Percentiles rank a stretch among this genome's conserved stretches.
phyloP scores from a whole-genome alignment of 2,888 invertebrate species.

The Cactoblastis cactorum region DNA sequence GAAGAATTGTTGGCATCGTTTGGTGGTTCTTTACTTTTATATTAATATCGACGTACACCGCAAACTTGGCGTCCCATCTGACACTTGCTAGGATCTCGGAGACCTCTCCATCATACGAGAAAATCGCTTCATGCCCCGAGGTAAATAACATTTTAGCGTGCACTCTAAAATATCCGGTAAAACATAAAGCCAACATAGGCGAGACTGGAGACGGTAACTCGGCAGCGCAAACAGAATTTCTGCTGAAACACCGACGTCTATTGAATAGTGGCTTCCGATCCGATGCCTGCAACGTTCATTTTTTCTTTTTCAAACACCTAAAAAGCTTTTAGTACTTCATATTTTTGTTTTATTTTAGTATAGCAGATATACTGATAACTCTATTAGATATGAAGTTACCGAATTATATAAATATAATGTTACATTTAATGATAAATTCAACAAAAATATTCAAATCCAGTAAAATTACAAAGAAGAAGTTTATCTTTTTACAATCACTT shows the following conservation, averaged over 20 bases:
- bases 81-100: conserved; percentile 96
- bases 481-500: too few species aligned
- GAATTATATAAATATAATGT: too few species aligned
- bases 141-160: conserved; percentile 29
- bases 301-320: too few species aligned
- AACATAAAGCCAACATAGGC: background rate
- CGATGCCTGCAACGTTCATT: background rate
- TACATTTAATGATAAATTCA: too few species aligned
- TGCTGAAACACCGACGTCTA: background rate
- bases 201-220: background rate
- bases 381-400: too few species aligned
- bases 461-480: too few species aligned
- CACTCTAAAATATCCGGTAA: conserved; percentile 3
- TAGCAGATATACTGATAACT: too few species aligned
- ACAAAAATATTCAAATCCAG: too few species aligned
- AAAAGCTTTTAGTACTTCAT: background rate
- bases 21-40: conserved; percentile 99
- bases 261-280: background rate
- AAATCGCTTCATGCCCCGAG: conserved; percentile 57
- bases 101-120: conserved; percentile 83
- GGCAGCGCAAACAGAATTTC: background rate
- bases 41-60: conserved; percentile 97
- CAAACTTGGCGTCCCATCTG: conserved; percentile 96
- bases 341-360: background rate
- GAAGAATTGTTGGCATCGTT: conserved; percentile 95